A percentile compares a stretch with the other conserved stretches of the same genome.
Evolutionary conservation across 2,113 vertebrate genomes (phyloP).

Genomic region (Cettia cetti): DNA sequence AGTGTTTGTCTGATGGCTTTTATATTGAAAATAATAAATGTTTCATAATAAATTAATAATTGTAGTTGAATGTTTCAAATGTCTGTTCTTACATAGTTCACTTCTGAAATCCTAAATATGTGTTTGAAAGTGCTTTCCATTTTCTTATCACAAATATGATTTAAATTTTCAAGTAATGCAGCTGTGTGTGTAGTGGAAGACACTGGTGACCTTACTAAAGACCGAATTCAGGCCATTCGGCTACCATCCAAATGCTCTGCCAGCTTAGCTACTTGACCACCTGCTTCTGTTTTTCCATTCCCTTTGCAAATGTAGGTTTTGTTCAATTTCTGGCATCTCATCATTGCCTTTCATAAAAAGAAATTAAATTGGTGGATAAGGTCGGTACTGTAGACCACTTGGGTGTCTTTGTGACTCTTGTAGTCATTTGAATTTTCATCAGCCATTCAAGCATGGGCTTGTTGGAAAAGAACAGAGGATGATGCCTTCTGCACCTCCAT

Average conservation of each 20-base stretch:
- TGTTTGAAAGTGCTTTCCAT: background rate
- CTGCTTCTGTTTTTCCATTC: slow-evolving; percentile 69
- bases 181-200: background rate
- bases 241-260: slow-evolving; percentile 41
- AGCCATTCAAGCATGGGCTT: background rate
- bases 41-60: background rate
- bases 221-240: slow-evolving; percentile 40
- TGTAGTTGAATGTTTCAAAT: background rate
- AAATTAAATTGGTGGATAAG: background rate
- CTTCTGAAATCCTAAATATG: background rate
- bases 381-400: background rate
- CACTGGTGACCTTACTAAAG: slow-evolving; percentile 33
- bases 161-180: background rate
- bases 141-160: background rate
- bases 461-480: background rate
- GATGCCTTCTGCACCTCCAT: background rate
- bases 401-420: background rate
- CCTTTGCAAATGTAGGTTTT: slow-evolving; percentile 53
- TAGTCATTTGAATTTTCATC: background rate
- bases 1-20: background rate
- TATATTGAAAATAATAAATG: background rate
- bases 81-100: background rate
- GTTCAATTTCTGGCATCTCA: slow-evolving; percentile 20
- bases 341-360: background rate
- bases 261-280: slow-evolving; percentile 60